Percentiles rank a stretch among this genome's conserved stretches.
Evolutionary conservation across 2,113 vertebrate species (phyloP).

Genomic region (Neodontobutis hainanensis): DNA sequence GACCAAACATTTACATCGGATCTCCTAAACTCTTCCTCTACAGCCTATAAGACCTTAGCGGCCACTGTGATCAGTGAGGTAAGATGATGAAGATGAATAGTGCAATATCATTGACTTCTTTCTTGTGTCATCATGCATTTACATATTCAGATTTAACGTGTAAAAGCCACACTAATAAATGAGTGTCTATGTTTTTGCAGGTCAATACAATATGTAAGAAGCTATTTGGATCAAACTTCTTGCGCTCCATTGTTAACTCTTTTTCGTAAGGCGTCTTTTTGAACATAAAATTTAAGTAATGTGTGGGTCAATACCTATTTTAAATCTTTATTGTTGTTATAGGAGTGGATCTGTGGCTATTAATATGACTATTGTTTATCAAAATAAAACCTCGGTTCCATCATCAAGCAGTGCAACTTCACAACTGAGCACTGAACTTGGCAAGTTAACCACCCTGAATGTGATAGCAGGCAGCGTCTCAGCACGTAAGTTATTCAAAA

Average conservation of each 20-base stretch:
- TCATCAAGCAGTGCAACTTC: neutral
- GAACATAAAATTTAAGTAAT: neutral
- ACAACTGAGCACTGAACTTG: neutral
- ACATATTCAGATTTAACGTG: too few relatives aligned
- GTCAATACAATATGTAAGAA: conserved; percentile 9
- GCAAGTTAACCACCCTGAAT: neutral
- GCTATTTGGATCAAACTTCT: conserved; percentile 13
- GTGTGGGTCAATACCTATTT: neutral
- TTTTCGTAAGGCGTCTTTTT: conserved; percentile 50
- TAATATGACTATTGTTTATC: conserved; percentile 41
- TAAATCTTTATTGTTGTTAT: neutral
- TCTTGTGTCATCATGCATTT: too few relatives aligned
- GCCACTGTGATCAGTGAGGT: neutral
- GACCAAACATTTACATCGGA: conserved; percentile 6
- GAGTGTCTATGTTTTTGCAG: conserved; percentile 23
- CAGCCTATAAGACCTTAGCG: conserved; percentile 4
- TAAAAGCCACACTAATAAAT: too few relatives aligned
- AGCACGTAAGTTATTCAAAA: conserved; percentile 38
- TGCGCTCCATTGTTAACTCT: conserved; percentile 14
- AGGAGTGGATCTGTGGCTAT: conserved; percentile 55
- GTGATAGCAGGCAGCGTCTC: conserved; percentile 25
- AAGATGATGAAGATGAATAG: neutral
- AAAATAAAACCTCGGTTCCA: conserved; percentile 21
- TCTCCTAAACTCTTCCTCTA: conserved; percentile 1
- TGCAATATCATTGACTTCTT: too few relatives aligned